phyloP scores from a whole-genome alignment of 2,113 vertebrate genomes.

The Dascyllus trimaculatus region DNA sequence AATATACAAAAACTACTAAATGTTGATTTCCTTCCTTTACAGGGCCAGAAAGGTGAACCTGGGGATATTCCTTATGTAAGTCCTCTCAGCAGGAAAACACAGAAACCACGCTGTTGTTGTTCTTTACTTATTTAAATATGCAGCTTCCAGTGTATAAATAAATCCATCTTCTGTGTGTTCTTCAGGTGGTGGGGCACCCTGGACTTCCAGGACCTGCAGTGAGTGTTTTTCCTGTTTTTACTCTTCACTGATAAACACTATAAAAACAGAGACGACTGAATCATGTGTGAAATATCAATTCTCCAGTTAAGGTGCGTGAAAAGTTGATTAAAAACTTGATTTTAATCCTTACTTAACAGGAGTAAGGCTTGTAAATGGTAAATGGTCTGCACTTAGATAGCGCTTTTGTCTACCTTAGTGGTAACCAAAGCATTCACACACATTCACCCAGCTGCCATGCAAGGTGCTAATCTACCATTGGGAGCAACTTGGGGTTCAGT shows the following conservation, averaged over 20 bases:
- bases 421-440: no score
- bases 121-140: not conserved
- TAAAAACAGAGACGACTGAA: no score
- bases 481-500: no score
- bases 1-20: not conserved
- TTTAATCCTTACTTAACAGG: no score
- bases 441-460: no score
- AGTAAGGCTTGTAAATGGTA: no score
- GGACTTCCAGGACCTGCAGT: slow-evolving; percentile 88
- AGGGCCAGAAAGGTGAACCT: slow-evolving; percentile 98
- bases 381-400: no score
- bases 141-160: not conserved
- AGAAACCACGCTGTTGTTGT: not conserved
- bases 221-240: slow-evolving; percentile 60
- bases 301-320: no score
- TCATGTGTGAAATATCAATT: no score
- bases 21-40: slow-evolving; percentile 5
- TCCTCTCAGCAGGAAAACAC: slow-evolving; percentile 24
- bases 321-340: no score
- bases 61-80: slow-evolving; percentile 96
- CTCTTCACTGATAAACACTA: not conserved
- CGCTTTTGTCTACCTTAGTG: no score
- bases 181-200: slow-evolving; percentile 90
- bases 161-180: not conserved
- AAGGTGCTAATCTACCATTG: no score